Base-by-base conservation (phyloP, 2,113 vertebrate species). In the Mesitornis unicolor region DNA sequence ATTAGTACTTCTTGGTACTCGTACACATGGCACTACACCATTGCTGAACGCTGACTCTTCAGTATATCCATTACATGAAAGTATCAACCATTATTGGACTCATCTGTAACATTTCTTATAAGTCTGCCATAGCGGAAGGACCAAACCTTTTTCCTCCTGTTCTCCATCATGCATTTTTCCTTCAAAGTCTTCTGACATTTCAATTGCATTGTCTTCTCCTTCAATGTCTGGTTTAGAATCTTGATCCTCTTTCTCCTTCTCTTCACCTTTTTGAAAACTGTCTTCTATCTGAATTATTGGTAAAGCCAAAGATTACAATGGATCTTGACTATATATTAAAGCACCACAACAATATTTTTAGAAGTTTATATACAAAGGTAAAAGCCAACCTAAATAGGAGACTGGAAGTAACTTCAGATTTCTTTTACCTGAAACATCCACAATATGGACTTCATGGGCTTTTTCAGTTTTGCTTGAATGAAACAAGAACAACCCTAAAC, bases 181-280 rank as follows among this genome's bases (percentile, higher is more conserved):
- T 15, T 99, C 99, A 93, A 99, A 99, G 97, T 99, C 99, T 85
- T 99, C 99, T 11, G 99, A 99, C 99, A 99, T 99, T 97, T 99
- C 99, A 60, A 99, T 98, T 43, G 99, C 99, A 45, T 99, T 98
- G 68, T 99, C 99, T 90, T 99, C 99, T 31, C 98, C 98, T 97
- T 99, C 98, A 68, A 99, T 98, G 45, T 99, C 98, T n/a, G 97
- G 97, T 94, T 99, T 98, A 50, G 99, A 98, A 54, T 98, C 98
- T 48, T 98, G 97, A 87, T 99, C 98, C 43, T 99, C 98, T 84
- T 99, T 98, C 43, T 99, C 98, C 89, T 99, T 99, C 69, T 99
- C 99, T 96, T 99, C 94, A n/a, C 98, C 99, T 51, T 99, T 99
- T 88, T 97, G 98, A 93, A 98, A 98, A 48, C 98, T 98, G 97